These are phyloP conservation scores for Ramphastos sulfuratus DNA, from an alignment of 2,113 vertebrate genomes.

Conservation along the genomic window DNA sequence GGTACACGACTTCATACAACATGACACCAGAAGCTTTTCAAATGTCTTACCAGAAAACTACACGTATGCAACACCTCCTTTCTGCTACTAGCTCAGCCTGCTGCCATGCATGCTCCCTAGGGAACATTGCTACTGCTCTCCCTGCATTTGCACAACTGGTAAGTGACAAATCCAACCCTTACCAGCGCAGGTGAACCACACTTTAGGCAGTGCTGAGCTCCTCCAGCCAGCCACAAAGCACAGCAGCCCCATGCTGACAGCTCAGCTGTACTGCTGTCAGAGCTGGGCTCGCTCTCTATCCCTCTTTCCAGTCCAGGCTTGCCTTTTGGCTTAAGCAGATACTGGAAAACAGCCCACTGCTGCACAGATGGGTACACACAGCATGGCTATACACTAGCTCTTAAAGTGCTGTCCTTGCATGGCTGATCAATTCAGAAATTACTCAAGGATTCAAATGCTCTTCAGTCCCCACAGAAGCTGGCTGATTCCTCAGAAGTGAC, in stretches of 20 bases:
- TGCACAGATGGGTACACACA: neutral
- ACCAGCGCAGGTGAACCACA: neutral
- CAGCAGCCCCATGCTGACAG: neutral
- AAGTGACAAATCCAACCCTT: neutral
- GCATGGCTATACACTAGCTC: neutral
- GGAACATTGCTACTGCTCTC: neutral
- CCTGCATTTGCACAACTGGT: neutral
- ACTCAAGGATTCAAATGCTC: neutral
- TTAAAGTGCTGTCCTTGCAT: neutral
- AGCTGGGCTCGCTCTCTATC: neutral
- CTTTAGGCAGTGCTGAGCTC: neutral
- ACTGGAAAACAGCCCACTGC: neutral
- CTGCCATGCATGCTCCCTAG: too few relatives aligned
- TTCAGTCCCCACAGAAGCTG: neutral
- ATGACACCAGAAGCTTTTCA: neutral
- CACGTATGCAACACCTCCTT: neutral
- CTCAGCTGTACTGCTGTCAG: neutral
- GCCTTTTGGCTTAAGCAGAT: neutral
- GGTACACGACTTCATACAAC: neutral
- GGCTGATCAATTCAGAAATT: conserved; percentile 51
- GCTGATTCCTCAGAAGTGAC: conserved; percentile 21
- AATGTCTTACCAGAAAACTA: neutral
- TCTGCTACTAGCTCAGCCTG: neutral
- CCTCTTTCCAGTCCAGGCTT: neutral
- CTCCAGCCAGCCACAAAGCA: neutral